These are phyloP conservation scores for Lophotis ruficrista DNA, from an alignment of 2,113 vertebrate genomes.

Conservation along the genomic window DNA sequence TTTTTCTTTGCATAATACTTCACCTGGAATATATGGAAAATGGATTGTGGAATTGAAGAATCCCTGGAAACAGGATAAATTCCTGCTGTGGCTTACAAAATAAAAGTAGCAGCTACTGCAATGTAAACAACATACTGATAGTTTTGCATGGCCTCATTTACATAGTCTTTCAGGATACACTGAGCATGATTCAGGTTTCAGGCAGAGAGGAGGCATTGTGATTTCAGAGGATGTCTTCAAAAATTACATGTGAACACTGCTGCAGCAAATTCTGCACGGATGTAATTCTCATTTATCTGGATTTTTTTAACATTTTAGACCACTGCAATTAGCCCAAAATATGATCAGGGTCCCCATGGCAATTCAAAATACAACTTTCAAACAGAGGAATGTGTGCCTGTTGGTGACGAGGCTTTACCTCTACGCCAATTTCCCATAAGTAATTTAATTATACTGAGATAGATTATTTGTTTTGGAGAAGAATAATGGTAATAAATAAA, in stretches of 20 bases:
- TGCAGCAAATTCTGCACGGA: background rate
- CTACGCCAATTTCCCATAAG: background rate
- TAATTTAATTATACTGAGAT: background rate
- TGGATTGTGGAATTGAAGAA: background rate
- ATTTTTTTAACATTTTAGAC: background rate
- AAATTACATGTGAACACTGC: background rate
- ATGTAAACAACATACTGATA: background rate
- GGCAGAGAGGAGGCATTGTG: background rate
- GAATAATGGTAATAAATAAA: background rate
- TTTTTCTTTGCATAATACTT: background rate
- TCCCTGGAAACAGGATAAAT: background rate
- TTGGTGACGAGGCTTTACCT: background rate
- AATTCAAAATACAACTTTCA: background rate
- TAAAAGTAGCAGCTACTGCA: background rate
- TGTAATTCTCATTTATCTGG: background rate
- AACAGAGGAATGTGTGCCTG: background rate
- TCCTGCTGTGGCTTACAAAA: background rate
- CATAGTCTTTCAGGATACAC: background rate
- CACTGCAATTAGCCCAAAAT: background rate
- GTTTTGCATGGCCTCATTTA: background rate
- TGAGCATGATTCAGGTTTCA: background rate
- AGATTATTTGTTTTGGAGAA: background rate
- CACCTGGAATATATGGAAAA: background rate
- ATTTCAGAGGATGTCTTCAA: constrained; percentile 17
- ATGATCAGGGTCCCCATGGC: background rate